Evolutionary conservation across 2,888 invertebrate species (phyloP), one percentile per base, ranked within the genome.

Genomic region (Scrobipalpa costella): DNA sequence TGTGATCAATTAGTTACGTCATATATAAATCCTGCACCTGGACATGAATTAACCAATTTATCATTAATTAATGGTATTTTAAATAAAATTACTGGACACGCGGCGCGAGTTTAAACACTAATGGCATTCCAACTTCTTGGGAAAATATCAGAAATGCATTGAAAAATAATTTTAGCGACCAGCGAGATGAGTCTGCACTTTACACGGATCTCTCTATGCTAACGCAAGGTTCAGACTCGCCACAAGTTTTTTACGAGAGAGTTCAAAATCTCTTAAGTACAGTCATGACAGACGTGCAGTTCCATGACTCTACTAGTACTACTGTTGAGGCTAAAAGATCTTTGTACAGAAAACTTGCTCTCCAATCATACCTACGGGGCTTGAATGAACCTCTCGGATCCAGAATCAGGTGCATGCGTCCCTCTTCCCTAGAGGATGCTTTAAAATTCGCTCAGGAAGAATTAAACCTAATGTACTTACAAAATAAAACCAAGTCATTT

Each of bases 261-360:
- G 33, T 33, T 9, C 57, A 57, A 34, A 57, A 57, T 27, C 36
- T 57, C 9, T 36, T 57, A 9, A 55, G 62, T 40, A 62, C 62
- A 11, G 52, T 62, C 19, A 62, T 62, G 62, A 62, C 55, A 7
- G 55, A 52, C 34, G 36, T 62, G 13, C 13, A 17, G 19, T 17
- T 50, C 8, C 50, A 61, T 11, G 61, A 61, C 5, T 33, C 34
- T 2, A 9, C 49, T 2, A 27, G 27, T 33, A 63, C 15, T n/a
- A 63, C 47, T 2, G 21, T 63, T 15, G 57, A 40, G 9, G 13
- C 63, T 9, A 63, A 63, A 57, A 44, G 63, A 11, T n/a, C 40
- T 11, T 27, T 63, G 27, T 63, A 63, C 34, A 40, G 57, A 44
- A 63, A 63, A 17, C 34, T 47, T 7, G 17, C 57, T 11, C 57